A percentile compares a stretch with the other conserved stretches of the same genome.
Conservation (phyloP, 2,797 vertebrate species). For the Sphaeramia orbicularis region DNA sequence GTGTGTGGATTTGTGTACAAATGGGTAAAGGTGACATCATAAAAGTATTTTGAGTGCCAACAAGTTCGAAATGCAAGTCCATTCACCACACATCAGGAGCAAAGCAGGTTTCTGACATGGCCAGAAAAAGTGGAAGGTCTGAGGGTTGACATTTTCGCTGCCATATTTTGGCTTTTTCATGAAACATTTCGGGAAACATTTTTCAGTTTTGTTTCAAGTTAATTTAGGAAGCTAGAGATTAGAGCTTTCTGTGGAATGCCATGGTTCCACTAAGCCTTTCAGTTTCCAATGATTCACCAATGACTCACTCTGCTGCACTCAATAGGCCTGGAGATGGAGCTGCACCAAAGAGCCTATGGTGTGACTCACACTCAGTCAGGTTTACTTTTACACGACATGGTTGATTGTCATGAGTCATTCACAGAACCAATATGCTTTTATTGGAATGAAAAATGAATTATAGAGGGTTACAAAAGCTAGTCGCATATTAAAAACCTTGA, state of each 20-base stretch:
- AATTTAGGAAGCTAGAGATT: constrained; percentile 42
- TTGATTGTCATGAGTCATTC: constrained; percentile 26
- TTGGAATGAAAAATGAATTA: constrained; percentile 27
- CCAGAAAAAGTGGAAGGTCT: no score
- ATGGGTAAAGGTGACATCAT: no score
- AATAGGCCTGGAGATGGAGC: constrained; percentile 44
- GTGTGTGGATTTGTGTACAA: no score
- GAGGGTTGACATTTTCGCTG: no score
- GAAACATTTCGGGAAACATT: constrained; percentile 16
- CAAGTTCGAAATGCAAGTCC: no score
- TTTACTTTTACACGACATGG: constrained; percentile 15
- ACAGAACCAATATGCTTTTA: constrained; percentile 27
- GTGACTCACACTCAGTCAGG: constrained; percentile 41
- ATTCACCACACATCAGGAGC: no score
- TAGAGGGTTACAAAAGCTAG: constrained; percentile 14
- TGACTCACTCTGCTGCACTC: constrained; percentile 53
- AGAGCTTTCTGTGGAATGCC: constrained; percentile 21
- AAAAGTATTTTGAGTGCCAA: no score
- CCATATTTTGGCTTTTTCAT: background rate
- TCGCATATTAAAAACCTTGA: constrained; percentile 3
- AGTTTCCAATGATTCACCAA: constrained; percentile 37
- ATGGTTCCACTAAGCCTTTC: constrained; percentile 27
- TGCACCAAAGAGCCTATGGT: constrained; percentile 35
- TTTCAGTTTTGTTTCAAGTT: constrained; percentile 28
- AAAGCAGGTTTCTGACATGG: no score